These are phyloP conservation scores for Lagorchestes hirsutus DNA, from an alignment of 2,797 vertebrate species.

Conservation along the genomic window DNA sequence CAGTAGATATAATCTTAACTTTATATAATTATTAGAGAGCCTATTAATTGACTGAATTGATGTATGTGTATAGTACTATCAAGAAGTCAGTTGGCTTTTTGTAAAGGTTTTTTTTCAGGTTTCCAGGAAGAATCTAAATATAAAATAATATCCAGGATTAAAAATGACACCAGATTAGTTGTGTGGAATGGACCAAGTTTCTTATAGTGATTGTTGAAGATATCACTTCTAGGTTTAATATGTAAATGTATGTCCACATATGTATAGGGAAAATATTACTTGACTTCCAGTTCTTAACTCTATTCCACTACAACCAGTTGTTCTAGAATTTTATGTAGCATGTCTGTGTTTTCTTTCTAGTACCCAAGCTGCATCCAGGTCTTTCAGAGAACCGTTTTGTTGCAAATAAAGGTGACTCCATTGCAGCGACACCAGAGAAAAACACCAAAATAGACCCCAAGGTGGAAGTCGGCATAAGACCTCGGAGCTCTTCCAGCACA, in stretches of 20 bases:
- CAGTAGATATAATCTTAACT: accelerated
- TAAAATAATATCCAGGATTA: background rate
- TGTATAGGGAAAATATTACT: background rate
- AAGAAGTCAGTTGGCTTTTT: background rate
- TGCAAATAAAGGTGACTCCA: slow-evolving; percentile 84
- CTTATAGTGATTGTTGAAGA: background rate
- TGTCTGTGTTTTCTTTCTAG: slow-evolving; percentile 74
- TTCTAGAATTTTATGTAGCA: background rate
- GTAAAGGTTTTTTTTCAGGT: background rate
- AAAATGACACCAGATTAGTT: background rate
- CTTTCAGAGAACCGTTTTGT: slow-evolving; percentile 86
- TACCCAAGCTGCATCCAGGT: slow-evolving; percentile 86
- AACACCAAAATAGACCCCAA: slow-evolving; percentile 88
- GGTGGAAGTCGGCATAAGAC: slow-evolving; percentile 86
- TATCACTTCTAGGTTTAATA: background rate
- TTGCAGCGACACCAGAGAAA: slow-evolving; percentile 88
- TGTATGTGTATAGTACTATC: accelerated
- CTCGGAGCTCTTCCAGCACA: slow-evolving; percentile 87
- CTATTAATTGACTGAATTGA: accelerated
- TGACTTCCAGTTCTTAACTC: background rate
- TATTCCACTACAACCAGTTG: background rate
- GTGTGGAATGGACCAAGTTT: background rate
- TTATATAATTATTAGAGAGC: accelerated
- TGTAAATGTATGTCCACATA: background rate
- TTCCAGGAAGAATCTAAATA: background rate